Base-by-base conservation (phyloP, 2,888 invertebrate species). In the Netelia inedita region DNA sequence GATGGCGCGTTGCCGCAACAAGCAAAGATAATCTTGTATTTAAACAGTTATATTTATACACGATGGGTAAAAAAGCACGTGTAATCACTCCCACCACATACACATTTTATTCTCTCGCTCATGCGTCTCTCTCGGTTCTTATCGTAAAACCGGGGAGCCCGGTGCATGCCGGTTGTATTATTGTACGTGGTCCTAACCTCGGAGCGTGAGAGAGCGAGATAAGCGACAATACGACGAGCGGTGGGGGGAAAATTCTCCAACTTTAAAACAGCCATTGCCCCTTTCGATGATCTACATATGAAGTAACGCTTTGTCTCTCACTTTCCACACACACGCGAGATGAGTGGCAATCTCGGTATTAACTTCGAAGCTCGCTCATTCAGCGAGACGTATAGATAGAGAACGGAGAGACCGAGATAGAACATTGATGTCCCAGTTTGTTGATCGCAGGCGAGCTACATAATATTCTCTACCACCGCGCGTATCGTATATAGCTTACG, bases 1-100 rank as follows among this genome's bases (percentile, higher is more conserved):
- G 61, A 76, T 73, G 72, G 53, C 79, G 21, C 73, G 43, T 81
- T 76, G 35, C 46, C 68, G 19, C 23, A 50, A 71, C 73, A 79
- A 61, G 74, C 50, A 79, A 46, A 69, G 71, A 85, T 86, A 72
- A 83, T 86, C 81, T 79, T 76, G 78, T 78, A 78, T 79, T 86
- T 75, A 83, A 82, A 85, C 72, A 76, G 73, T 75, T 83, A 72
- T 83, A 80, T 83, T 82, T 81, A 71, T 68, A 83, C 71, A 46
- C 1, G 28, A 53, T n/a, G 35, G n/a, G 46, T 41, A 83, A 78
- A 86, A 80, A 69, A 75, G 81, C 61, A 65, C 81, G 85, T 68
- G 78, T 83, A 86, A 86, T 86, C 85, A 83, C 80, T 71, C 50
- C 74, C 23, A 35, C 61, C 76, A 81, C 72, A 79, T 71, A 69